These are phyloP conservation scores for Lerema accius DNA, from an alignment of 1,140 invertebrate genomes.

Conservation along the genomic window DNA sequence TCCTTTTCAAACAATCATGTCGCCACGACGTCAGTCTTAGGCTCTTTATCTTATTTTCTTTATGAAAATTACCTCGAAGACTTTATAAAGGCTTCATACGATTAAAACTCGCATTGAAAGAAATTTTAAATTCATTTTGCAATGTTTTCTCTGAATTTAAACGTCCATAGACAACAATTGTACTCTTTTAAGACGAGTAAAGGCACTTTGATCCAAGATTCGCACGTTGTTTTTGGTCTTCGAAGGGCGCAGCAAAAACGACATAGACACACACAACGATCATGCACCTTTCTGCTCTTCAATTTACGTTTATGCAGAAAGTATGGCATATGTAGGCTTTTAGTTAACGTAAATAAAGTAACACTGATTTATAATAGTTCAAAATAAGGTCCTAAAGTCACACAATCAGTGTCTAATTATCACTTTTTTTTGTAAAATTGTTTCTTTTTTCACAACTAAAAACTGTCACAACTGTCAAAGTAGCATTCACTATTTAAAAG, in stretches of 20 bases:
- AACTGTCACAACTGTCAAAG: background rate
- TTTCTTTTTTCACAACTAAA: too few relatives aligned
- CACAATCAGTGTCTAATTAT: background rate
- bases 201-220: slow-evolving; percentile 64
- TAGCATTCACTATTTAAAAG: background rate
- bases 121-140: slow-evolving; percentile 22
- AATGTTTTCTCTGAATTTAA: slow-evolving; percentile 60
- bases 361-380: slow-evolving; percentile 5
- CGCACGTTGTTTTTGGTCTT: slow-evolving; percentile 59
- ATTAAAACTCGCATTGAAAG: too few relatives aligned
- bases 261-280: slow-evolving; percentile 61
- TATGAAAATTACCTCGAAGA: slow-evolving; percentile 25
- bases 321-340: slow-evolving; percentile 78
- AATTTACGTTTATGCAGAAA: slow-evolving; percentile 51
- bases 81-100: too few relatives aligned
- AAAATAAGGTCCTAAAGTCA: slow-evolving; percentile 9
- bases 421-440: slow-evolving; percentile 27
- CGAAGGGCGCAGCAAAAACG: slow-evolving; percentile 60
- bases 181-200: slow-evolving; percentile 69
- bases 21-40: slow-evolving; percentile 48
- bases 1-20: slow-evolving; percentile 49
- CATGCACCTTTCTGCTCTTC: slow-evolving; percentile 68
- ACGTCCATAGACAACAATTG: slow-evolving; percentile 73
- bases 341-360: slow-evolving; percentile 39
- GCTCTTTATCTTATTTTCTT: slow-evolving; percentile 43